phyloP scores from a whole-genome alignment of 1,140 invertebrate species.

The Linepithema humile region DNA sequence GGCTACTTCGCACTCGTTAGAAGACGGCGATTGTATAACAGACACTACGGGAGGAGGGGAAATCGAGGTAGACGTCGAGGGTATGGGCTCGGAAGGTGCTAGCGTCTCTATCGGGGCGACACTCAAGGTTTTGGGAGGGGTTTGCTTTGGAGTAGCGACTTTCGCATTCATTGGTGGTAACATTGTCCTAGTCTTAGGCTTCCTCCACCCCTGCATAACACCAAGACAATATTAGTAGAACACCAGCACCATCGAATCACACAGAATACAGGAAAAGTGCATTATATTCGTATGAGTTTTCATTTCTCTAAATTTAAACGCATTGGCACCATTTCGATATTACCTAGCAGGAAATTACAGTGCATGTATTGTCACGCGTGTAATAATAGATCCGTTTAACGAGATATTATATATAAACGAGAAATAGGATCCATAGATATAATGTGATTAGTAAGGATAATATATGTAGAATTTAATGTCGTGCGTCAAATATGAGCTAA shows the following conservation, averaged over 20 bases:
- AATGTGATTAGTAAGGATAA: neutral
- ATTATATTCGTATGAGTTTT: conserved; percentile 1
- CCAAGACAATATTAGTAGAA: conserved; percentile 79
- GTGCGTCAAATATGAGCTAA: conserved; percentile 64
- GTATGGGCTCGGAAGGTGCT: conserved; percentile 83
- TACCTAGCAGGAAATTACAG: conserved; percentile 11
- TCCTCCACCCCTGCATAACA: conserved; percentile 89
- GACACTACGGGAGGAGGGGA: conserved; percentile 84
- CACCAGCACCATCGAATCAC: conserved; percentile 56
- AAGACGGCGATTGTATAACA: conserved; percentile 79
- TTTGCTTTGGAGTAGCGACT: conserved; percentile 85
- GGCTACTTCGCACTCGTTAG: conserved; percentile 78
- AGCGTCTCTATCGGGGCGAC: conserved; percentile 82
- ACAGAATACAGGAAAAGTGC: conserved; percentile 11
- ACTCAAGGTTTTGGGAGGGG: conserved; percentile 82
- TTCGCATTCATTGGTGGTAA: conserved; percentile 86
- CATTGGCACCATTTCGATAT: conserved; percentile 5
- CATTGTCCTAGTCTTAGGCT: conserved; percentile 90
- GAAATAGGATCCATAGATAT: neutral
- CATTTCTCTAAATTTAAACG: conserved; percentile 1
- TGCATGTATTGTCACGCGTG: neutral
- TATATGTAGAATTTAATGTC: neutral
- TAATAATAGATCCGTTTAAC: neutral
- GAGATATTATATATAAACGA: neutral
- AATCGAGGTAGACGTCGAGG: conserved; percentile 82